Base-by-base conservation (phyloP, 2,113 vertebrate species). In the Hippopotamus amphibius region DNA sequence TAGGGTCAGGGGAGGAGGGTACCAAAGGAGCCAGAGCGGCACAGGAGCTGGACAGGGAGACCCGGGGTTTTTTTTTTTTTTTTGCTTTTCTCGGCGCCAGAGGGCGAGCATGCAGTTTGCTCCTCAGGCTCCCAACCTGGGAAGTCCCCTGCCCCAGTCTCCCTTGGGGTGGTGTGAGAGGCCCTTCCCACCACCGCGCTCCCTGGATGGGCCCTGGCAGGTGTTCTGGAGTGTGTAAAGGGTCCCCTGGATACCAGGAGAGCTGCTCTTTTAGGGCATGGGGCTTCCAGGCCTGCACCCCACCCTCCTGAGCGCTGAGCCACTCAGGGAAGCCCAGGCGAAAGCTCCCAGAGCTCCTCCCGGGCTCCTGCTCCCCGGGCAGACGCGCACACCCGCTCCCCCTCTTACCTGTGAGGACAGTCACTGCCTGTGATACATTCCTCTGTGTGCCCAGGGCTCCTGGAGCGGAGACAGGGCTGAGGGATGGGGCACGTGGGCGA, bases 1-100 rank as follows among this genome's bases (percentile, higher is more conserved):
- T 26, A 57, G 94, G 53, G 53, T 84, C 93, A 84, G 88, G 80
- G 90, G 90, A 88, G 83, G 93, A 71, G 53, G 48, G 80, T 14
- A 55, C 88, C 66, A 43, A 28, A 95, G 92, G 86, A 82, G 57
- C 63, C 69, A 21, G 85, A 65, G 83, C 2, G 13, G 82, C 83
- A 8, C 63, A 41, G 68, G 81, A 50, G 68, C 92, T 74, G 68
- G 7, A 1, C 1, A 1, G 28, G 55, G 33, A 13, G 30, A 13
- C 72, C 63, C 66, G 71, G 63, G 53, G n/a, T 59, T 69, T 37
- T 37, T 37, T 37, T 37, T 37, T 59, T 83, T 37, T 76, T 74
- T 63, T 33, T 37, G 89, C 55, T 37, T 68, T 55, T 26, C 17
- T n/a, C 6, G 1, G 5, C 17, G 15, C 57, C 65, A 17, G 53